Conservation (phyloP, 2,797 vertebrate species). For the Valencia hispanica region DNA sequence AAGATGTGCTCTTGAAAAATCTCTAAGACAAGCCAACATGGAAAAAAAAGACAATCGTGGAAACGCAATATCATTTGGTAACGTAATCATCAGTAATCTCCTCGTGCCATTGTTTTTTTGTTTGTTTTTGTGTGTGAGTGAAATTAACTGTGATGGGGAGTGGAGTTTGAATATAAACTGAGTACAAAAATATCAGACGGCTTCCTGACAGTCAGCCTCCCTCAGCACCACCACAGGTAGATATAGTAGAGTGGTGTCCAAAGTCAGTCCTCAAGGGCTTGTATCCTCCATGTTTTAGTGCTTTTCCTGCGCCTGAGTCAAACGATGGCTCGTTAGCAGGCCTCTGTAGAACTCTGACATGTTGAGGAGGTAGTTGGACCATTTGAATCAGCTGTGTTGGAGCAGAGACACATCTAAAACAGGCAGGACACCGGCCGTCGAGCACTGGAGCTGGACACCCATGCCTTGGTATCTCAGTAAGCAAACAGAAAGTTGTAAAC, state of each 20-base stretch:
- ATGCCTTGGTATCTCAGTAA: not conserved
- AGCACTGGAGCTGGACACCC: too few species aligned
- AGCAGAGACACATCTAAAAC: too few species aligned
- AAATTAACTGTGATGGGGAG: not conserved
- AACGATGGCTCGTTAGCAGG: too few species aligned
- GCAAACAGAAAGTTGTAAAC: not conserved
- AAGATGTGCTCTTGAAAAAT: slow-evolving; percentile 39
- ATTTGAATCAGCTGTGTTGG: too few species aligned
- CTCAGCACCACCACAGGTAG: not conserved
- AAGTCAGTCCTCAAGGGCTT: too few species aligned
- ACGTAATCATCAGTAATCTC: slow-evolving; percentile 43
- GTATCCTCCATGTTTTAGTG: too few species aligned
- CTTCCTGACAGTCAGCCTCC: slow-evolving; percentile 15
- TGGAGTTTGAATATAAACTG: not conserved
- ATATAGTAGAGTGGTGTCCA: too few species aligned
- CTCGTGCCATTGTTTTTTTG: slow-evolving; percentile 19
- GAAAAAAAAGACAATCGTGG: not conserved
- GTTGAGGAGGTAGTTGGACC: too few species aligned
- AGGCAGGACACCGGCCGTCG: too few species aligned
- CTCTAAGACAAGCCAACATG: slow-evolving; percentile 20
- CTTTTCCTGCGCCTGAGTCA: too few species aligned
- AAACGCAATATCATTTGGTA: slow-evolving; percentile 38
- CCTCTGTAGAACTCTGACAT: too few species aligned
- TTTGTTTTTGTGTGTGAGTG: not conserved
- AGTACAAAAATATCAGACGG: slow-evolving; percentile 20